Percentiles rank a stretch among this genome's conserved stretches.
These are phyloP conservation scores for Avahi laniger DNA, from an alignment of 2,797 vertebrate genomes.

Conservation along the genomic window DNA sequence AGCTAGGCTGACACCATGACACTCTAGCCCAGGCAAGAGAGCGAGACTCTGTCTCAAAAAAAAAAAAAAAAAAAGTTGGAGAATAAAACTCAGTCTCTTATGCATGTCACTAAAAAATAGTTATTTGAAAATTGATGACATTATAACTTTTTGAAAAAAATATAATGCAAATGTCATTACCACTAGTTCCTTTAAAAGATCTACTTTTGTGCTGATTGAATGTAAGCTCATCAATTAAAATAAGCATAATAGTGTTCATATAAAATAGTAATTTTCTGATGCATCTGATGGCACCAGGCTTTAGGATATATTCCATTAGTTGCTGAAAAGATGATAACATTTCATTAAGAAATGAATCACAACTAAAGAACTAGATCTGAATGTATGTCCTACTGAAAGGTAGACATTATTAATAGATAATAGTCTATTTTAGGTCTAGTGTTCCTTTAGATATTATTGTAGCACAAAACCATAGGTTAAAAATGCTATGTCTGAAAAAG, in stretches of 20 bases:
- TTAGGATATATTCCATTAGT: conserved; percentile 80
- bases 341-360: conserved; percentile 75
- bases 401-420: not conserved
- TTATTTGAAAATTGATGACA: conserved; percentile 20
- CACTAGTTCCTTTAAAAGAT: conserved; percentile 4
- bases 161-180: not conserved
- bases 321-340: conserved; percentile 84
- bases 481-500: not conserved
- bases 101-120: not conserved
- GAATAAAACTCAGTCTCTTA: not conserved
- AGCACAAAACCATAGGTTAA: not conserved
- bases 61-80: not conserved
- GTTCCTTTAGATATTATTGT: not conserved
- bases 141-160: not conserved
- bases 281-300: conserved; percentile 79
- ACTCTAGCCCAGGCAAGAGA: too few species aligned
- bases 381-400: not conserved
- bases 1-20: too few species aligned
- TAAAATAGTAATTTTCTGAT: conserved; percentile 78
- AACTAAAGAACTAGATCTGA: not conserved
- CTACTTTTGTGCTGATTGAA: conserved; percentile 74
- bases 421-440: not conserved
- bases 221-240: conserved; percentile 72
- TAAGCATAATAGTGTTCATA: conserved; percentile 76
- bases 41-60: too few species aligned